Evolutionary conservation across 2,113 vertebrate genomes (phyloP).

Genomic region (Dolichallabes microphthalmus): DNA sequence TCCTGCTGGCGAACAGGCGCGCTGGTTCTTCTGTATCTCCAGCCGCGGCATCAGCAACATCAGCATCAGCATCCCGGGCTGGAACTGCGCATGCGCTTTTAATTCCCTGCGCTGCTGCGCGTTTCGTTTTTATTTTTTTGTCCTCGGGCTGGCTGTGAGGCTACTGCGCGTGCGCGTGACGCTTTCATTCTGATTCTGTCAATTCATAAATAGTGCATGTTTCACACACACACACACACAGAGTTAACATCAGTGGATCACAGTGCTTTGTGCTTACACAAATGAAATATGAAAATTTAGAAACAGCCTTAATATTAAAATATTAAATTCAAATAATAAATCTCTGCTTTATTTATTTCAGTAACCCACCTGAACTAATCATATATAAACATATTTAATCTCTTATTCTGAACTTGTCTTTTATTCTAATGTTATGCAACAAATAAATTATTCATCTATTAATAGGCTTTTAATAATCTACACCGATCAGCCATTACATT

Average conservation of each 20-base stretch:
- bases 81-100: conserved; percentile 71
- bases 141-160: conserved; percentile 54
- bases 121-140: conserved; percentile 15
- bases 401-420: background rate
- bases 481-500: too few relatives aligned
- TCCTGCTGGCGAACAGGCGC: conserved; percentile 5
- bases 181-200: conserved; percentile 39
- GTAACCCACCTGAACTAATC: background rate
- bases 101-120: conserved; percentile 63
- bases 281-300: background rate
- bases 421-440: background rate
- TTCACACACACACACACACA: background rate
- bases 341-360: background rate
- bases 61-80: conserved; percentile 2
- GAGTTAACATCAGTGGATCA: background rate
- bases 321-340: background rate
- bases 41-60: conserved; percentile 59
- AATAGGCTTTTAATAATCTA: background rate
- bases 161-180: conserved; percentile 37
- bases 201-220: conserved; percentile 46
- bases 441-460: background rate
- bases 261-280: background rate
- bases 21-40: conserved; percentile 47
- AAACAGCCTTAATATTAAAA: background rate
- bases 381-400: background rate